Evolutionary conservation across 1,140 invertebrate species (phyloP).

Genomic region (Meloidogyne exigua): DNA sequence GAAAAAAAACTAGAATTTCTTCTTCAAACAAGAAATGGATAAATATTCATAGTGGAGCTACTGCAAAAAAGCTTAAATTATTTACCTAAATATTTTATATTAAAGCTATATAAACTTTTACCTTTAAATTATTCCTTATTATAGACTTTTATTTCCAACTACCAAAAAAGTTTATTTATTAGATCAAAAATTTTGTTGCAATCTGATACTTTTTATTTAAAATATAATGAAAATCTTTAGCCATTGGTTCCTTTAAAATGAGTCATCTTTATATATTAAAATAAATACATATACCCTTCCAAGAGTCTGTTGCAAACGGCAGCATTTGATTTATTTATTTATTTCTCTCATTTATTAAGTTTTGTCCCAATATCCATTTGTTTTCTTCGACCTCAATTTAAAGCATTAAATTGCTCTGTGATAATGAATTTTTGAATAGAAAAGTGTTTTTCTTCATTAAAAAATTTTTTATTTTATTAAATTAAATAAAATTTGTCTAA

Average conservation of each 20-base stretch:
- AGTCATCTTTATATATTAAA: not conserved
- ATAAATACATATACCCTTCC: not conserved
- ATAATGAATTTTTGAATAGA: not conserved
- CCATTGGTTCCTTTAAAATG: not conserved
- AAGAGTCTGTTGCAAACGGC: not conserved
- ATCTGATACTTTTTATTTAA: not conserved
- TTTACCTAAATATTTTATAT: too few species aligned
- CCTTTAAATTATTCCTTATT: too few species aligned
- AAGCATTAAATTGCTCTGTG: not conserved
- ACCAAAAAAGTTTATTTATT: conserved; percentile 5
- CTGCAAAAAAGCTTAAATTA: too few species aligned
- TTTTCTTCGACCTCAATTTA: not conserved
- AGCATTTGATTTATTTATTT: not conserved
- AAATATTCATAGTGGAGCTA: too few species aligned
- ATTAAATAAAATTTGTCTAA: too few species aligned
- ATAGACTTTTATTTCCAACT: not conserved
- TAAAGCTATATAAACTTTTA: too few species aligned
- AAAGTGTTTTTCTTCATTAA: too few species aligned
- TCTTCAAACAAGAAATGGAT: too few species aligned
- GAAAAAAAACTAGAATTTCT: too few species aligned
- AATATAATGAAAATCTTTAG: not conserved
- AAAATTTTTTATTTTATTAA: too few species aligned
- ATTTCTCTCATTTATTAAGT: not conserved
- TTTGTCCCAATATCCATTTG: not conserved
- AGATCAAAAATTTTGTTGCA: not conserved